phyloP scores from a whole-genome alignment of 2,797 vertebrate genomes.

The Sciaenops ocellatus region DNA sequence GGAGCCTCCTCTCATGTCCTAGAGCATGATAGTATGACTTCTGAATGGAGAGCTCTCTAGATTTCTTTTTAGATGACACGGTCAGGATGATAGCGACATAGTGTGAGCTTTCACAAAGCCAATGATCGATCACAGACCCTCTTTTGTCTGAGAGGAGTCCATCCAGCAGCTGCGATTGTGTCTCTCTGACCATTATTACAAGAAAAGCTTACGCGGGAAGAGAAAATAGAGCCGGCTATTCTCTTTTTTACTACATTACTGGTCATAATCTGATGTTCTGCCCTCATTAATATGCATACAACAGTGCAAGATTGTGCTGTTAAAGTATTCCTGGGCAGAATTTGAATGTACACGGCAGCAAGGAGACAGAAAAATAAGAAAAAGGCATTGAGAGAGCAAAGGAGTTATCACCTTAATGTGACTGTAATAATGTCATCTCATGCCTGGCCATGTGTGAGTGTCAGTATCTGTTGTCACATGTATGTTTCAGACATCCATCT shows the following conservation, averaged over 20 bases:
- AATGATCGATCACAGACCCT: conserved; percentile 6
- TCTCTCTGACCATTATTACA: conserved; percentile 4
- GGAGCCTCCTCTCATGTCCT: not conserved
- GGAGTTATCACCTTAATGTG: not conserved
- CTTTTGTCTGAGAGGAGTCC: conserved; percentile 7
- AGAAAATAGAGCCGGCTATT: conserved; percentile 9
- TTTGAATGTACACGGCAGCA: conserved; percentile 36
- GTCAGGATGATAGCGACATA: not conserved
- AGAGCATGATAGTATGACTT: not conserved
- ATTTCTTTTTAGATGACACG: not conserved
- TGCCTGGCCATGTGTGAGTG: conserved; percentile 36
- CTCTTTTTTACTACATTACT: conserved; percentile 21
- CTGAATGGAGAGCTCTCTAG: not conserved
- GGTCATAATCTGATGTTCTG: conserved; percentile 34
- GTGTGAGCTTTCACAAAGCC: not conserved
- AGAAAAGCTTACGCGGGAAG: not conserved
- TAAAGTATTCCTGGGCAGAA: conserved; percentile 45
- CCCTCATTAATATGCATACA: conserved; percentile 38
- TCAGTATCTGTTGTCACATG: conserved; percentile 12
- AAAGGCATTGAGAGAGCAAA: not conserved
- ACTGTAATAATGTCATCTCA: conserved; percentile 38
- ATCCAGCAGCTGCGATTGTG: conserved; percentile 15
- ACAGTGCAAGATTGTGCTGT: conserved; percentile 11
- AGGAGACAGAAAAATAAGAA: not conserved
- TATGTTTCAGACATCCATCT: conserved; percentile 1